Base-by-base conservation (phyloP, 1,140 invertebrate species). In the Neodiprion fabricii region DNA sequence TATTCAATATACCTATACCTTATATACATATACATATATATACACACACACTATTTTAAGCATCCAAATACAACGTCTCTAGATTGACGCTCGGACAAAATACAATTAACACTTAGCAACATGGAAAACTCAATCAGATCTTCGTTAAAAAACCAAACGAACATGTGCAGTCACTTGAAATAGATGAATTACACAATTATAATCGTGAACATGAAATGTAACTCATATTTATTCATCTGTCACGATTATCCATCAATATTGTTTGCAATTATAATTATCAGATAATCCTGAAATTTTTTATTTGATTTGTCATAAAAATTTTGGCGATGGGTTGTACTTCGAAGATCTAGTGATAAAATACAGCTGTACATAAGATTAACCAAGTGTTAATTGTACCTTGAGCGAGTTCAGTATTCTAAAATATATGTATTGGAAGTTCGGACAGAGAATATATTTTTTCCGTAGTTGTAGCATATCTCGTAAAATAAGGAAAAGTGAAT, bases 401-500 rank as follows among this genome's bases (percentile, higher is more conserved):
- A 61, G n/a, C 53, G 53, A 61, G 53, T 4, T 61, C 53, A 61
- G 53, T 8, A 61, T 12, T 61, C n/a, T 40, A 40, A 40, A 40
- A 40, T 40, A 40, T 40, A 40, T 8, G 53, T 61, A 61, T 11
- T n/a, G 53, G 53, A 61, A 61, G 53, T 8, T 61, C 53, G 8
- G 11, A 61, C 53, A 61, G 53, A 61, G 53, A 61, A 61, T 61
- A 61, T 61, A 61, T 61, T 61, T 61, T 40, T 61, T 61, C 53
- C 53, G 53, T 61, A 61, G 53, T 12, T 61, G 1, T 61, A 61
- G 53, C 53, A 61, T 61, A 61, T 61, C 53, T 61, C 53, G 53
- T 61, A 61, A 61, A n/a, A 12, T 67, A 79, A 77, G 47, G 72
- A 82, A 81, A 83, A 79, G 85, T 88, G 87, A 87, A 88, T 88